Conservation (phyloP, 2,888 invertebrate genomes). For the Drosophila formosana region DNA sequence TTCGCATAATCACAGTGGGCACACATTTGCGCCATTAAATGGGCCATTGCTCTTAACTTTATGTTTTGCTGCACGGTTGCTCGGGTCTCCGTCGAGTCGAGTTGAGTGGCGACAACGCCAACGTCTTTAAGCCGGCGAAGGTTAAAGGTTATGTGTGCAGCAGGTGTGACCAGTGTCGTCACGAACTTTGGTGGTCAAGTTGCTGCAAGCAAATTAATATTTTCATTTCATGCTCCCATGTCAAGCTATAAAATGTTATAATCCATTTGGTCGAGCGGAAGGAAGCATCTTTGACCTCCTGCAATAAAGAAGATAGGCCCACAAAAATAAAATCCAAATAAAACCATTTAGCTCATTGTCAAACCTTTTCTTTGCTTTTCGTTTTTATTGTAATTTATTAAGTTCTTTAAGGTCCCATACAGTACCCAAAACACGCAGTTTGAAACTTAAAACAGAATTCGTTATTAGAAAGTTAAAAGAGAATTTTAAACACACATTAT, state of each 20-base stretch:
- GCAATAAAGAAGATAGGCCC: neutral
- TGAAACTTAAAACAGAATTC: slow-evolving; percentile 9
- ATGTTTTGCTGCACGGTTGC: slow-evolving; percentile 30
- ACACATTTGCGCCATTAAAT: slow-evolving; percentile 60
- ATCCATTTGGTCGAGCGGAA: neutral
- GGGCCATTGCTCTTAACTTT: slow-evolving; percentile 63
- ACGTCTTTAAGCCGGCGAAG: slow-evolving; percentile 38
- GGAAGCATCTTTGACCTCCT: neutral
- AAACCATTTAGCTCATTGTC: slow-evolving; percentile 3
- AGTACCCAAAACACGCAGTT: slow-evolving; percentile 14
- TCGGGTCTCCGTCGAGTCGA: neutral
- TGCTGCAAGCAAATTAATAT: slow-evolving; percentile 13
- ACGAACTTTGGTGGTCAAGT: slow-evolving; percentile 12
- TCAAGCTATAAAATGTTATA: neutral
- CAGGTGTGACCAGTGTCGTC: slow-evolving; percentile 35
- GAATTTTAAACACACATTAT: slow-evolving; percentile 5
- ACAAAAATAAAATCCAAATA: neutral
- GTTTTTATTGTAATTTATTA: slow-evolving; percentile 21
- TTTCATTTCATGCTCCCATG: neutral
- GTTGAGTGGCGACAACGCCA: neutral
- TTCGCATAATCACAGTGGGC: slow-evolving; percentile 38
- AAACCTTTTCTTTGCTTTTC: slow-evolving; percentile 5
- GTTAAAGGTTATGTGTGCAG: slow-evolving; percentile 43
- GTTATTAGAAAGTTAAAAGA: slow-evolving; percentile 6
- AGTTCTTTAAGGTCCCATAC: slow-evolving; percentile 5